These are phyloP conservation scores for Eupeodes luniger DNA, from an alignment of 2,888 invertebrate species.

Conservation along the genomic window DNA sequence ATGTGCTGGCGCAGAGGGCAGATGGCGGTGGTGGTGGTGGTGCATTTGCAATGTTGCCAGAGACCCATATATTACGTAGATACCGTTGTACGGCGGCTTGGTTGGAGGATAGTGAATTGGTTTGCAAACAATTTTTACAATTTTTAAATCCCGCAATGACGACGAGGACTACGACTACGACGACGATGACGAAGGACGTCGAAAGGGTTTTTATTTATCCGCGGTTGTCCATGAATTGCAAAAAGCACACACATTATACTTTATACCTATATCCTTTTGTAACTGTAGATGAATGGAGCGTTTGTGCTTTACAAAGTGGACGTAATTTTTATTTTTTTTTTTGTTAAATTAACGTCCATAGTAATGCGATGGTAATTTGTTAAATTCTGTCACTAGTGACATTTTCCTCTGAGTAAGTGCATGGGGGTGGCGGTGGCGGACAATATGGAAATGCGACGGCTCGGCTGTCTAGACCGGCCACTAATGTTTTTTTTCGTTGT, in stretches of 20 bases:
- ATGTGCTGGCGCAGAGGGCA: neutral
- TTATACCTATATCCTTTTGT: neutral
- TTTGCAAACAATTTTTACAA: slow-evolving; percentile 3
- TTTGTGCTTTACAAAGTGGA: slow-evolving; percentile 16
- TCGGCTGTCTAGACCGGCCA: slow-evolving; percentile 58
- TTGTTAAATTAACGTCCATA: slow-evolving; percentile 46
- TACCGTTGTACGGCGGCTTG: too few species aligned
- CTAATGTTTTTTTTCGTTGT: slow-evolving; percentile 33
- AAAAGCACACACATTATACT: slow-evolving; percentile 11
- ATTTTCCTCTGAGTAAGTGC: neutral
- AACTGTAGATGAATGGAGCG: neutral
- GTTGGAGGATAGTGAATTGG: slow-evolving; percentile 1
- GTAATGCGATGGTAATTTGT: slow-evolving; percentile 71
- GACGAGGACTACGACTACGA: slow-evolving; percentile 20
- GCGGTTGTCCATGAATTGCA: slow-evolving; percentile 67
- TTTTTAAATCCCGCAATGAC: slow-evolving; percentile 31
- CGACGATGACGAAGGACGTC: too few species aligned
- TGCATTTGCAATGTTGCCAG: neutral
- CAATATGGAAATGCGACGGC: neutral
- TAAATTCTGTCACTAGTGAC: slow-evolving; percentile 46
- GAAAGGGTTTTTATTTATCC: slow-evolving; percentile 58
- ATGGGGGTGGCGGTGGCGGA: neutral
- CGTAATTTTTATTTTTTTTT: neutral
- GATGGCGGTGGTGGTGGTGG: neutral
- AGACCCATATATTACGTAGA: neutral